These are phyloP conservation scores for Bradypodion pumilum DNA, from an alignment of 2,797 vertebrate species.

Conservation along the genomic window DNA sequence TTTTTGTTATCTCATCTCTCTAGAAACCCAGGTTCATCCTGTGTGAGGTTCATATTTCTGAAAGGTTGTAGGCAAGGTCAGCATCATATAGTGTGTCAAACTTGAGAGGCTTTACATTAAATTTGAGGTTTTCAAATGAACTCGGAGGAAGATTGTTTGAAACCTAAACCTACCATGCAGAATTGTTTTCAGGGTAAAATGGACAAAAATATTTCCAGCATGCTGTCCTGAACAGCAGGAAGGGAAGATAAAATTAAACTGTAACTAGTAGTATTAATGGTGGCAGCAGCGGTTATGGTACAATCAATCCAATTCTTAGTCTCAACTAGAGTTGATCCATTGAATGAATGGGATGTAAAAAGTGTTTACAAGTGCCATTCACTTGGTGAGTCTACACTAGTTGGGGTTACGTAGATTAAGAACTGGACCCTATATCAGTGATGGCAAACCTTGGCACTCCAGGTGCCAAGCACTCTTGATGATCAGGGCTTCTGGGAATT, in stretches of 20 bases:
- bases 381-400: too few relatives aligned
- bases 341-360: too few relatives aligned
- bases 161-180: not conserved
- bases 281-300: too few relatives aligned
- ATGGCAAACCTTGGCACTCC: too few relatives aligned
- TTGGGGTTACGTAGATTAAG: too few relatives aligned
- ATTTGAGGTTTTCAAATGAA: not conserved
- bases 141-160: not conserved
- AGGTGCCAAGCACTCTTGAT: too few relatives aligned
- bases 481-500: too few relatives aligned
- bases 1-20: slow-evolving; percentile 21
- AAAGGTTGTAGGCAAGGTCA: not conserved
- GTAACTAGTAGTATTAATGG: not conserved
- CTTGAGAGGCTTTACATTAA: not conserved
- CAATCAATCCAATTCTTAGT: too few relatives aligned
- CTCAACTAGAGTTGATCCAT: too few relatives aligned
- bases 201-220: not conserved
- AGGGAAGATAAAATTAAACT: not conserved
- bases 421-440: too few relatives aligned
- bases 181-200: not conserved
- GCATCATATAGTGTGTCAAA: not conserved
- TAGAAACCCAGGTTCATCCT: slow-evolving; percentile 9
- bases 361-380: too few relatives aligned
- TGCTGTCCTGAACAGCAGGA: not conserved
- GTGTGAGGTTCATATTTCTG: slow-evolving; percentile 12